A percentile compares a stretch with the other conserved stretches of the same genome.
Conservation (phyloP, 2,113 vertebrate species). For the Polyodon spathula region DNA sequence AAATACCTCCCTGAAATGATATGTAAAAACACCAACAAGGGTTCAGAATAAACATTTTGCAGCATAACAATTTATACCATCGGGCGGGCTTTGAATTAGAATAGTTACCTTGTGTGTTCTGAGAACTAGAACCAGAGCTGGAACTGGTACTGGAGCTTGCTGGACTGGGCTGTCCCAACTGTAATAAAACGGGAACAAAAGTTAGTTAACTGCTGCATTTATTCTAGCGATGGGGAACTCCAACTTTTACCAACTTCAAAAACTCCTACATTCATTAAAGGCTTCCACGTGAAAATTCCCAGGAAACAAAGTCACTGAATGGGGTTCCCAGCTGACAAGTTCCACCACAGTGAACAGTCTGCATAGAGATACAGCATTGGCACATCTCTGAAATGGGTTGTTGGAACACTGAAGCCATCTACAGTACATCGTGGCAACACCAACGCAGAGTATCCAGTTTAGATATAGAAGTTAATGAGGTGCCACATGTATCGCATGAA, state of each 20-base stretch:
- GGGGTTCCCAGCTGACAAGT: not conserved
- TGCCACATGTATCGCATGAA: too few species aligned
- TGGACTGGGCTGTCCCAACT: constrained; percentile 91
- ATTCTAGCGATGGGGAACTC: not conserved
- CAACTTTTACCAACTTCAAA: not conserved
- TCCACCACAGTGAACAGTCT: constrained; percentile 7
- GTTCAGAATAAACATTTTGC: too few species aligned
- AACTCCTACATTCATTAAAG: not conserved
- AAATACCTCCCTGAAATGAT: too few species aligned
- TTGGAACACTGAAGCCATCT: not conserved
- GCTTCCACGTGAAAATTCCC: not conserved
- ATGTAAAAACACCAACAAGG: too few species aligned
- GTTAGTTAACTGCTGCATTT: not conserved
- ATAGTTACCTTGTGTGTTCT: constrained; percentile 81
- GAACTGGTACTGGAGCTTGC: constrained; percentile 84
- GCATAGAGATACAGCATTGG: not conserved
- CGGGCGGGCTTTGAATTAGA: too few species aligned
- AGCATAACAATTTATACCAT: too few species aligned
- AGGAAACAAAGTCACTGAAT: not conserved
- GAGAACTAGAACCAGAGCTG: constrained; percentile 70
- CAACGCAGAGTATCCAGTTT: not conserved
- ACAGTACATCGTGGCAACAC: not conserved
- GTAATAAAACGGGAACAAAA: not conserved
- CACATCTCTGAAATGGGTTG: not conserved
- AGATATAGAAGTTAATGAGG: too few species aligned